A percentile compares a stretch with the other conserved stretches of the same genome.
Conservation (phyloP, 2,797 vertebrate genomes). For the Phoeniculus purpureus region DNA sequence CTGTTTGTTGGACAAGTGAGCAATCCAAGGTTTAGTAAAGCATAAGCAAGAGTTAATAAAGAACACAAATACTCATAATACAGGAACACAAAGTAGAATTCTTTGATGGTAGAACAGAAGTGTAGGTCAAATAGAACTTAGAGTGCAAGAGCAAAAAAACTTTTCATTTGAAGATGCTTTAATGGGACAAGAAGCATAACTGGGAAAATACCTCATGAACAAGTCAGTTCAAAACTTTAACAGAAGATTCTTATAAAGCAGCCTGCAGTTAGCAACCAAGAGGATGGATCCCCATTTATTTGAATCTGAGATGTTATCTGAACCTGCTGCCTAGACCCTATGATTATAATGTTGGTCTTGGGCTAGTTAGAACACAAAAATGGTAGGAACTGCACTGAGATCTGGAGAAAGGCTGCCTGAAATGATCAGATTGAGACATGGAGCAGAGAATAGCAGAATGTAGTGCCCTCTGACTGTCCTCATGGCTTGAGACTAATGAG, state of each 20-base stretch:
- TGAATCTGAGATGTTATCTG: background rate
- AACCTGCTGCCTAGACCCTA: background rate
- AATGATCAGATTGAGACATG: background rate
- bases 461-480: background rate
- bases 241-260: background rate
- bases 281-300: background rate
- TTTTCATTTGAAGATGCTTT: background rate
- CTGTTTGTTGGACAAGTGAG: conserved; percentile 33
- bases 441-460: background rate
- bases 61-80: background rate
- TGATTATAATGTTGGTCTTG: background rate
- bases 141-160: background rate
- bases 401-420: background rate
- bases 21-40: conserved; percentile 4
- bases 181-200: background rate
- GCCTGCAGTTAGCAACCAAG: background rate
- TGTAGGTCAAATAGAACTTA: background rate
- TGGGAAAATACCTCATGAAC: background rate
- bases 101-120: background rate
- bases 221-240: background rate
- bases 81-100: background rate
- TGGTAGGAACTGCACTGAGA: background rate
- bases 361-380: background rate
- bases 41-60: conserved; percentile 2
- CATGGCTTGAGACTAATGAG: background rate